These are phyloP conservation scores for Crenichthys baileyi DNA, from an alignment of 2,797 vertebrate genomes.

Conservation along the genomic window DNA sequence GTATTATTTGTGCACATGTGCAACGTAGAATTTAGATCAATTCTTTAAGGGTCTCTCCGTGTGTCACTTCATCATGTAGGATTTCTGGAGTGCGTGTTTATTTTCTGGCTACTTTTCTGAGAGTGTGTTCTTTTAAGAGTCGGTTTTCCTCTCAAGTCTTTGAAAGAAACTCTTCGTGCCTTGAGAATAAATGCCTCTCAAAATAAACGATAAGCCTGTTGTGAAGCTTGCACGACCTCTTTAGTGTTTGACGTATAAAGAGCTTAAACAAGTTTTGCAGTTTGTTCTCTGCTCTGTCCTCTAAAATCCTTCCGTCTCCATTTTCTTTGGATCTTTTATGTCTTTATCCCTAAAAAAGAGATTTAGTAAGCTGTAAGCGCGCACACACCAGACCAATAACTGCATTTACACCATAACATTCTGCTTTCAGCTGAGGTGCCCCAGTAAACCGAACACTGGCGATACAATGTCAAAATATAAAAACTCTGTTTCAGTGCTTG, in stretches of 20 bases:
- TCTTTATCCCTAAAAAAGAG: constrained; percentile 49
- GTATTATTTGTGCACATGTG: background rate
- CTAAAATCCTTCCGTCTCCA: constrained; percentile 22
- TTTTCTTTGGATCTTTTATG: constrained; percentile 23
- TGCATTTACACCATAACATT: background rate
- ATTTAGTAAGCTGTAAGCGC: constrained; percentile 25
- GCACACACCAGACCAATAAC: background rate
- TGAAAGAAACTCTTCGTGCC: constrained; percentile 9
- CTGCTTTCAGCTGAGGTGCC: background rate
- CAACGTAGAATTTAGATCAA: background rate
- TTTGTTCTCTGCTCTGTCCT: constrained; percentile 30
- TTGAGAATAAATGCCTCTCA: constrained; percentile 33
- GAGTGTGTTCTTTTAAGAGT: constrained; percentile 18
- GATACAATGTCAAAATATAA: background rate
- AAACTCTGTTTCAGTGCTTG: background rate
- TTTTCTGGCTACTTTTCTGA: background rate
- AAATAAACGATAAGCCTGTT: constrained; percentile 46
- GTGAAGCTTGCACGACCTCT: constrained; percentile 36
- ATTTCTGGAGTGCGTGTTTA: background rate
- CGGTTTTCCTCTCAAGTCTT: constrained; percentile 16
- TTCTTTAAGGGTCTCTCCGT: background rate
- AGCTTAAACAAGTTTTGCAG: constrained; percentile 26
- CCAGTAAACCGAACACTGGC: background rate
- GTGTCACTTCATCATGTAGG: background rate
- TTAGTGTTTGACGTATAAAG: constrained; percentile 20